phyloP scores from a whole-genome alignment of 2,797 vertebrate species.

The Silurus lanzhouensis region DNA sequence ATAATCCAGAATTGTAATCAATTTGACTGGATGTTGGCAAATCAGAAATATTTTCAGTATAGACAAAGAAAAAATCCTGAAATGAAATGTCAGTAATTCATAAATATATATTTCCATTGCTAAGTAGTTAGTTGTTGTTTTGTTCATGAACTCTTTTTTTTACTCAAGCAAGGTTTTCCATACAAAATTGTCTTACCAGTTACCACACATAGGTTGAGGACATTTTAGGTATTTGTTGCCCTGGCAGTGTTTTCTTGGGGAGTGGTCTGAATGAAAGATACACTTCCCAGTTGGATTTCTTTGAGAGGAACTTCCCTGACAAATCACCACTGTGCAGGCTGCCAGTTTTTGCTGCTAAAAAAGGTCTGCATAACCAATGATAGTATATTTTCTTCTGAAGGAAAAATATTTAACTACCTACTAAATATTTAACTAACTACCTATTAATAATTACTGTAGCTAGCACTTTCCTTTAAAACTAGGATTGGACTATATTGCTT shows the following conservation, averaged over 20 bases:
- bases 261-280: too few relatives aligned
- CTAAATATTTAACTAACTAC: too few relatives aligned
- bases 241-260: background rate
- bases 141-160: background rate
- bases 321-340: background rate
- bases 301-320: background rate
- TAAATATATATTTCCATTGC: background rate
- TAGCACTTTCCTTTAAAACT: too few relatives aligned
- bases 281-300: too few relatives aligned
- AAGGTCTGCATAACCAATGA: background rate
- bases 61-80: background rate
- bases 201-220: background rate
- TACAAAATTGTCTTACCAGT: background rate
- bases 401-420: too few relatives aligned
- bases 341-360: background rate
- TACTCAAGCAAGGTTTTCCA: background rate
- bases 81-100: background rate
- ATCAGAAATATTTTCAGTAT: background rate
- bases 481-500: too few relatives aligned
- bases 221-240: background rate
- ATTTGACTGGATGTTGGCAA: background rate
- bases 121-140: background rate
- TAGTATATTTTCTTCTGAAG: too few relatives aligned
- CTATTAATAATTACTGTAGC: too few relatives aligned
- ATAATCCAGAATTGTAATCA: background rate